Percentiles rank a stretch among this genome's conserved stretches.
Evolutionary conservation across 2,797 vertebrate genomes (phyloP).

Genomic region (Nothura maculosa): DNA sequence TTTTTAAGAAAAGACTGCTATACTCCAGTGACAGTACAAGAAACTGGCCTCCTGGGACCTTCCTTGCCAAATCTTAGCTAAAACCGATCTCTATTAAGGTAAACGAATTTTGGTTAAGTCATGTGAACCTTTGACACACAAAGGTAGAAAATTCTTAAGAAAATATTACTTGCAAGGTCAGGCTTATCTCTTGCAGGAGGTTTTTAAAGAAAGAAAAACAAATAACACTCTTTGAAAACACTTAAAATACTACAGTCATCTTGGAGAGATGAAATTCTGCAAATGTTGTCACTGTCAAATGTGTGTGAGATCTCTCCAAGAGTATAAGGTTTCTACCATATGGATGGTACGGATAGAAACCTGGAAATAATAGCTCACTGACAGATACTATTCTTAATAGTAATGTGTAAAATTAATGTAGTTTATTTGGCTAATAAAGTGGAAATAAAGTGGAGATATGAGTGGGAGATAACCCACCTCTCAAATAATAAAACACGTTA

Average conservation of each 20-base stretch:
- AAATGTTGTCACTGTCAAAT: neutral
- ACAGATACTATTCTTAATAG: neutral
- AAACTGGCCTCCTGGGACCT: neutral
- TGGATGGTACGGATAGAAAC: neutral
- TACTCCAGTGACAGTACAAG: neutral
- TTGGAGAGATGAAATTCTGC: neutral
- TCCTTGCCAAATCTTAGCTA: neutral
- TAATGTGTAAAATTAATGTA: neutral
- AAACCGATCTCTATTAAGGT: neutral
- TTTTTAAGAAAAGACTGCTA: neutral
- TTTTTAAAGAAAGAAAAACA: neutral
- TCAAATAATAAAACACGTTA: neutral
- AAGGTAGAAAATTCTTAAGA: neutral
- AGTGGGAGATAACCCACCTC: neutral
- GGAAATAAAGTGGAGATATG: constrained; percentile 25
- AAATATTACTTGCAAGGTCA: neutral
- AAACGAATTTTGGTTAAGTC: neutral
- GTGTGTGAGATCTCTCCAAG: neutral
- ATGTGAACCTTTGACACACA: neutral
- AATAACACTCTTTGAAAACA: neutral
- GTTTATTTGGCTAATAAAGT: neutral
- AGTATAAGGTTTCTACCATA: neutral
- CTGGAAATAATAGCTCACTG: neutral
- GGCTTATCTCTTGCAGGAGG: neutral
- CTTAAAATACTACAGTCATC: neutral